Evolutionary conservation across 2,797 vertebrate genomes (phyloP).

Genomic region (Dipus sagitta): DNA sequence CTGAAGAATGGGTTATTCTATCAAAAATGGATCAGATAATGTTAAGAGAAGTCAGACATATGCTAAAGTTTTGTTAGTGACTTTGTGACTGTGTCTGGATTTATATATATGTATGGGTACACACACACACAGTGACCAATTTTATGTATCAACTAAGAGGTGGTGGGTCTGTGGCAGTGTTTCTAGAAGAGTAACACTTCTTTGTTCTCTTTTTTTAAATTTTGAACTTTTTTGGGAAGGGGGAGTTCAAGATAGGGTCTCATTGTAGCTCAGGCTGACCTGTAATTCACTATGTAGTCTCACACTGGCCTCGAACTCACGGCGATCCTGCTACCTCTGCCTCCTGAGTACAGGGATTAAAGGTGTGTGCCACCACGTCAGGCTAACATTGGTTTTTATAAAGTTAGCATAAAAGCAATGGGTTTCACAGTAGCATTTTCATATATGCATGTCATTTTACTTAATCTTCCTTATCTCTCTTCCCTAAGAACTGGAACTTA

Average conservation of each 20-base stretch:
- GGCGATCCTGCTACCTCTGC: no score
- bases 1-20: constrained; percentile 29
- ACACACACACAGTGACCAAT: background rate
- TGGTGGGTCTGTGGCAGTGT: background rate
- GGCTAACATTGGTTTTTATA: no score
- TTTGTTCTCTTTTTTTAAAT: background rate
- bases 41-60: background rate
- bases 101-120: no score
- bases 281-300: no score
- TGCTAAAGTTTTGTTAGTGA: constrained; percentile 19
- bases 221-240: background rate
- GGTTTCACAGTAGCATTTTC: background rate
- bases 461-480: background rate
- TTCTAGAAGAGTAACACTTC: background rate
- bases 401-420: background rate
- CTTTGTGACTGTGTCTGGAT: background rate
- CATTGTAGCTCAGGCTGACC: no score
- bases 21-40: constrained; percentile 12
- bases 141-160: background rate
- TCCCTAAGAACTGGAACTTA: background rate
- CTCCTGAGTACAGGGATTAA: no score
- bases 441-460: background rate
- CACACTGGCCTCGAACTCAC: no score
- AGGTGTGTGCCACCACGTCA: no score
- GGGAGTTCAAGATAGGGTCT: no score